Conservation (phyloP, 2,797 vertebrate genomes). For the Typhlichthys eigenmanni region DNA sequence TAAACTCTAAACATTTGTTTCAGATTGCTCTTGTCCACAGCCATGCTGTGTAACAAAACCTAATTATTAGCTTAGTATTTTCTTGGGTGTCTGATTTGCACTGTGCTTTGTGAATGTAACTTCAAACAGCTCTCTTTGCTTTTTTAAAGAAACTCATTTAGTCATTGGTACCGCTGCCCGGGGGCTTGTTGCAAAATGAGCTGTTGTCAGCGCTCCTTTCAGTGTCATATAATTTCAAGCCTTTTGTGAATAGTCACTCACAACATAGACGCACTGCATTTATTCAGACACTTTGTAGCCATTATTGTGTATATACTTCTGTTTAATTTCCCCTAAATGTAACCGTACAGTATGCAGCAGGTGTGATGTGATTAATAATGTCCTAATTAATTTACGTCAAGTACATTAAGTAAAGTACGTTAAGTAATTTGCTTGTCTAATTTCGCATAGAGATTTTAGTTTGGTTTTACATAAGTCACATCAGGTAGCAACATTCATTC, state of each 20-base stretch:
- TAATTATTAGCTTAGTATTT: conserved; percentile 56
- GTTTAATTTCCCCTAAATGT: too few species aligned
- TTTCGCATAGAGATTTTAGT: too few species aligned
- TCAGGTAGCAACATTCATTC: too few species aligned
- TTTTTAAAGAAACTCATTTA: conserved; percentile 70
- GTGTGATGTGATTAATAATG: background rate
- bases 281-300: conserved; percentile 24
- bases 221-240: conserved; percentile 59
- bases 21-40: conserved; percentile 35
- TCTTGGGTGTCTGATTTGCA: conserved; percentile 43
- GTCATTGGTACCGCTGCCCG: conserved; percentile 48
- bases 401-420: background rate
- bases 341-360: background rate
- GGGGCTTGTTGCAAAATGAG: conserved; percentile 57
- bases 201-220: conserved; percentile 64
- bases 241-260: conserved; percentile 30
- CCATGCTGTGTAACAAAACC: conserved; percentile 41
- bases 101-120: conserved; percentile 50
- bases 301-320: conserved; percentile 4
- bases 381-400: background rate
- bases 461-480: too few species aligned
- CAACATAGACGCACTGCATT: conserved; percentile 29
- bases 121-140: conserved; percentile 58
- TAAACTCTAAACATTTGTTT: conserved; percentile 43
- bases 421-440: background rate